These are phyloP conservation scores for Pantala flavescens DNA, from an alignment of 1,140 invertebrate species.

Conservation along the genomic window DNA sequence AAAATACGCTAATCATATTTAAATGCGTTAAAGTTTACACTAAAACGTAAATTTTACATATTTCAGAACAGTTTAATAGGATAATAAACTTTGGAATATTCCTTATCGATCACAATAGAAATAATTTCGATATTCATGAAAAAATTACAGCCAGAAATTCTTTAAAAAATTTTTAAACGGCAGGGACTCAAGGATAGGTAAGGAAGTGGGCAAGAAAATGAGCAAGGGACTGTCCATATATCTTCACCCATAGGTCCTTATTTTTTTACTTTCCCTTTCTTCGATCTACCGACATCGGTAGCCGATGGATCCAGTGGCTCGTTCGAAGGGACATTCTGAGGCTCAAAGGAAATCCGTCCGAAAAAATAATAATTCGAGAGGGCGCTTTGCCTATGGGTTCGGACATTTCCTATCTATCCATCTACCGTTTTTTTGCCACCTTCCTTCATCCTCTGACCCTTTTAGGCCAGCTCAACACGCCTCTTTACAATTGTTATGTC, in stretches of 20 bases:
- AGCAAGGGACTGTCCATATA: not conserved
- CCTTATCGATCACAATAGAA: too few species aligned
- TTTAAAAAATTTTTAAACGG: too few species aligned
- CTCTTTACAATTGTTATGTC: not conserved
- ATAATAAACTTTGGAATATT: too few species aligned
- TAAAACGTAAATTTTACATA: too few species aligned
- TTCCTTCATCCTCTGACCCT: not conserved
- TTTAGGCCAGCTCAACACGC: not conserved
- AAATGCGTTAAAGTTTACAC: too few species aligned
- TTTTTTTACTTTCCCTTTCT: not conserved
- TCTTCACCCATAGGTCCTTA: not conserved
- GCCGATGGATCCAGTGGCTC: not conserved
- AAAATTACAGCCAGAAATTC: too few species aligned
- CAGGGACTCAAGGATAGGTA: not conserved
- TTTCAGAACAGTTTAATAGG: too few species aligned
- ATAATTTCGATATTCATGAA: too few species aligned
- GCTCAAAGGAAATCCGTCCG: not conserved
- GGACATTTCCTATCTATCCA: not conserved
- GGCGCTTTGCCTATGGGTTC: not conserved
- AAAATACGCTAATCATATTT: too few species aligned
- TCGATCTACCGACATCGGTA: not conserved
- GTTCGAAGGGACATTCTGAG: not conserved
- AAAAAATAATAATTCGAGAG: conserved; percentile 8
- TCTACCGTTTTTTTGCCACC: not conserved
- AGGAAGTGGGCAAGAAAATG: not conserved